Evolutionary conservation across 53 echinoderm and acorn worm genomes (phyloP), one percentile per base, ranked within the genome.

Genomic region (Mesocentrotus franciscanus): DNA sequence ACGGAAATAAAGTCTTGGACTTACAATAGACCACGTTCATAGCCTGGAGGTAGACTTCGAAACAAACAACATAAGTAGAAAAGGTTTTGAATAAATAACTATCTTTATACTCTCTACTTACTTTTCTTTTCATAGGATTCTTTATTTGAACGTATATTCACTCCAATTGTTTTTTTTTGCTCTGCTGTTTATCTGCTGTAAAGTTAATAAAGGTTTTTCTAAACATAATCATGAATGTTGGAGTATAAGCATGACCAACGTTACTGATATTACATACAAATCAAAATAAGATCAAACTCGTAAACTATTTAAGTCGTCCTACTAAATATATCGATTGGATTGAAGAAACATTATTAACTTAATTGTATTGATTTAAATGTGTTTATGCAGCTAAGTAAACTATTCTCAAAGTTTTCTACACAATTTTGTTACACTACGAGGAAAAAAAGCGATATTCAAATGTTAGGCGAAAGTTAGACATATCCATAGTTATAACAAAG

Each of bases 1-100:
- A 87, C 57, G 87, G 87, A 87, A 87, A 87, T 87, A 87, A 49
- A 57, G 87, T 58, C 87, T 8, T 87, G 87, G 58, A 26, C n/a
- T n/a, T 17, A 85, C 87, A 85, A 87, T 87, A 11, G 27, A 87
- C 26, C 57, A 87, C 58, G 58, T 11, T 26, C 58, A 56, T 87
- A n/a, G 58, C 87, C 87, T 24, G n/a, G 20, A 58, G 87, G 57
- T 3, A 84, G 56, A 34, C 56, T 27, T 58, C 58, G 87, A 87
- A 85, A 58, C 87, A 87, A 87, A 87, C 87, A 87, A 87, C 87
- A 87, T 87, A 81, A 81, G 36, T 1, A 42, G 39, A 0, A 79
- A 18, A 27, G 12, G 30, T 29, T 30, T 74, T 9, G 1, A 74
- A 74, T 74, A 49, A 5, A 49, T 49, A 49, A 49, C 49, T 49